Conservation (phyloP, 2,888 invertebrate species). For the Euzophera pinguis region DNA sequence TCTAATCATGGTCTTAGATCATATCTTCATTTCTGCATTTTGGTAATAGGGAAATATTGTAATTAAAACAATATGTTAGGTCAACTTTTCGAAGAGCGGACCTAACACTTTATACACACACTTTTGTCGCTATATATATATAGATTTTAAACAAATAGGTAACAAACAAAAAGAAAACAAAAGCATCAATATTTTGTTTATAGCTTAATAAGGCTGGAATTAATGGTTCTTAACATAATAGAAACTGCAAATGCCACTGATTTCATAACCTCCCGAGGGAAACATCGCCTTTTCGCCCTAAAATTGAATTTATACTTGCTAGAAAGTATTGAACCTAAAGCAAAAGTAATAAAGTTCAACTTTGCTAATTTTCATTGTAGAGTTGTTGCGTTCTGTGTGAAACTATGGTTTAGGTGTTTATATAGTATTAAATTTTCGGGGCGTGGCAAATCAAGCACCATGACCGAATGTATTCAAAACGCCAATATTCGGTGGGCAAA, state of each 20-base stretch:
- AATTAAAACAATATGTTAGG: too few relatives aligned
- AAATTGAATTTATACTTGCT: constrained; percentile 38
- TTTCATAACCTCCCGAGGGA: constrained; percentile 81
- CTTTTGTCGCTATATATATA: too few relatives aligned
- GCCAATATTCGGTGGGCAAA: constrained; percentile 69
- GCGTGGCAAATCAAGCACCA: constrained; percentile 78
- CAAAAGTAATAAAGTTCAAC: constrained; percentile 30
- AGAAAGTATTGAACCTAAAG: constrained; percentile 34
- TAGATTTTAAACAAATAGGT: background rate
- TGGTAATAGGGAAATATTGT: too few relatives aligned
- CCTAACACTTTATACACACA: too few relatives aligned
- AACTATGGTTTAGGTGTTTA: constrained; percentile 63
- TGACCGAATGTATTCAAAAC: constrained; percentile 77
- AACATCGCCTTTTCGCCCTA: constrained; percentile 73
- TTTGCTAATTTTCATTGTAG: constrained; percentile 20
- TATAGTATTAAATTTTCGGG: constrained; percentile 77
- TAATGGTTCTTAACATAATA: constrained; percentile 79
- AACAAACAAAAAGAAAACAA: constrained; percentile 34
- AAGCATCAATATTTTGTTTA: constrained; percentile 65
- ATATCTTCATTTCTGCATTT: too few relatives aligned
- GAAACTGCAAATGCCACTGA: constrained; percentile 85
- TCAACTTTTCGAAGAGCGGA: too few relatives aligned
- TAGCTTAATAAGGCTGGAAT: constrained; percentile 76
- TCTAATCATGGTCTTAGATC: too few relatives aligned
- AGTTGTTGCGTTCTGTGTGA: constrained; percentile 47